Base-by-base conservation (phyloP, 2,797 vertebrate species). In the Psittacula echo region DNA sequence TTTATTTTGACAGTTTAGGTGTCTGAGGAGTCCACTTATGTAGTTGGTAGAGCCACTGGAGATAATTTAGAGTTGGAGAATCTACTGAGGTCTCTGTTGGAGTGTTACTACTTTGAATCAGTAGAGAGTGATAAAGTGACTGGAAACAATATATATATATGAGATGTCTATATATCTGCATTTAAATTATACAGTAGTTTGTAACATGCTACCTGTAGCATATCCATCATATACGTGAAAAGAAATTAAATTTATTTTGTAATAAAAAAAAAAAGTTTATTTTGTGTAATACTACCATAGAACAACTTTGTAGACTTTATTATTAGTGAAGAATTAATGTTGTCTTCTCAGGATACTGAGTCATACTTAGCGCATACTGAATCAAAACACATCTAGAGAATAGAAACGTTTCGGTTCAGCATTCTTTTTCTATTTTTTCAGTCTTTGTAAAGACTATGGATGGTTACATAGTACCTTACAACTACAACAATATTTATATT, bases 401-500 rank as follows among this genome's bases (percentile, higher is more conserved):
- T 1, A 24, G 24, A 47, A 61, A 1, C 4, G 30, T 41, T 83
- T 75, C 76, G 6, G 0, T 82, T 70, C 22, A 93, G 17, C 37
- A 0, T 6, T 62, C 47, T 48, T 37, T 4, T 2, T 0, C 4
- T 4, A 7, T 21, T 51, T 60, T 44, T 42, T 32, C 27, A 0
- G 2, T 62, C 8, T 58, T 89, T 72, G 5, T 66, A 65, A 60
- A 61, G 32, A 4, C 30, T 44, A 12, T 30, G 18, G 24, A 41
- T 67, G 39, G 15, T 32, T 82, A 24, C 15, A 22, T 10, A 70
- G 22, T 47, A 83, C 34, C 23, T 61, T 77, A 39, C 7, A 78
- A 41, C 74, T 70, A 10, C 18, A 80, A 1, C 11, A 80, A 13
- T 30, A 5, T 37, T 87, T 54, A 6, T 42, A 47, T 51, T 70